Evolutionary conservation across 2,888 invertebrate species (phyloP), one percentile per base, ranked within the genome.

Genomic region (Pelosia muscerda): DNA sequence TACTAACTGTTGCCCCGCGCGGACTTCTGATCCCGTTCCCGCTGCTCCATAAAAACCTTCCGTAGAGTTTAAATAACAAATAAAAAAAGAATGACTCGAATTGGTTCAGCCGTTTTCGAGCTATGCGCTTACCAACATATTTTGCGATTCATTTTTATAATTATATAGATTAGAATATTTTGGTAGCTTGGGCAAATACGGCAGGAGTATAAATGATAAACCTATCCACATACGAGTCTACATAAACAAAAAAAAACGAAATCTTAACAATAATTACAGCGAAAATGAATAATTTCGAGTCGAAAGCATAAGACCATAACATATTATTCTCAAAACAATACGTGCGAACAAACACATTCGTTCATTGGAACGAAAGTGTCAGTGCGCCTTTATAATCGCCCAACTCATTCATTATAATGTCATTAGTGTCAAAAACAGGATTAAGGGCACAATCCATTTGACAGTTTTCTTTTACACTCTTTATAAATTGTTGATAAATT

Each of bases 331-430:
- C 3, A 26, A 55, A 55, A 55, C 55, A 55, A 55, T 55, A 55
- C 13, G 25, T 15, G 55, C 25, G 13, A 13, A 25, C 25, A 5
- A 55, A 55, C 1, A 31, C 26, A 26, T 56, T 26, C 56, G 26
- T 2, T 25, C 56, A 28, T 57, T 57, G 56, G 23, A 57, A 28
- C 56, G 57, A 31, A 57, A 57, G 57, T 57, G 56, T 63, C 19
- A 53, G 34, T 34, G 13, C 26, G 19, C 23, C 53, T 63, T 54
- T 25, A 54, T 53, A 63, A 42, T 49, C 31, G 22, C n/a, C 28
- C 60, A 10, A 25, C 31, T 22, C 54, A 58, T 54, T 15, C 28
- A 59, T 65, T 68, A 31, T 54, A 58, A 23, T 42, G 59, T 59
- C 59, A 59, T 59, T 59, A 59, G 25, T 59, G 59, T 59, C 49